Percentiles rank a stretch among this genome's conserved stretches.
phyloP scores from a whole-genome alignment of 2,113 vertebrate species.

The Lepus europaeus region DNA sequence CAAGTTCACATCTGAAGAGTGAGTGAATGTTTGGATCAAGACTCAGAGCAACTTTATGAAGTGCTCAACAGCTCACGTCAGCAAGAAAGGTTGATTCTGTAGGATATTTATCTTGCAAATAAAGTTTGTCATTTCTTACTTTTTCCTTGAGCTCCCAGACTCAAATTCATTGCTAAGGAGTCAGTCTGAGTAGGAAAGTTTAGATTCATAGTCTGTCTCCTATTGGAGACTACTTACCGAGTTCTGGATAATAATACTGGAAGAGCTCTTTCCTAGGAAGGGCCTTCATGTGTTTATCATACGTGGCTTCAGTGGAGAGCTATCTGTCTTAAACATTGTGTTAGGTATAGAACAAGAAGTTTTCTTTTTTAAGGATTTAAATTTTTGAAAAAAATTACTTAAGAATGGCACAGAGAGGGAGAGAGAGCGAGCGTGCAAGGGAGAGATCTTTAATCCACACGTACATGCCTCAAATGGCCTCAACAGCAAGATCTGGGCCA shows the following conservation, averaged over 20 bases:
- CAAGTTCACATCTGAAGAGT: background rate
- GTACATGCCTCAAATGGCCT: too few relatives aligned
- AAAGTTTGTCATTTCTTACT: background rate
- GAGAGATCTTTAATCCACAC: too few relatives aligned
- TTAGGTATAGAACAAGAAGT: background rate
- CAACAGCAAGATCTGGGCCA: too few relatives aligned
- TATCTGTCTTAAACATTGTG: background rate
- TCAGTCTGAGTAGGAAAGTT: background rate
- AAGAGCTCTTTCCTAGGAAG: background rate
- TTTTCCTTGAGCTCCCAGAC: conserved; percentile 27
- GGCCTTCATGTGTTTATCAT: background rate
- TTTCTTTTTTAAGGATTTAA: background rate
- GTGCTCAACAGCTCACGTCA: background rate
- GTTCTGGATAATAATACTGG: conserved; percentile 3
- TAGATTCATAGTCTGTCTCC: background rate
- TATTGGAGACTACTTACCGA: background rate
- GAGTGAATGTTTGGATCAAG: conserved; percentile 32
- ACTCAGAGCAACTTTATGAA: conserved; percentile 27
- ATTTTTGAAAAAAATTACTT: too few relatives aligned
- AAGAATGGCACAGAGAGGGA: too few relatives aligned
- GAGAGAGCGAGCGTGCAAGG: too few relatives aligned
- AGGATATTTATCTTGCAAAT: conserved; percentile 25
- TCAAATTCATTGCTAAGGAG: background rate
- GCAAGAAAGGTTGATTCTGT: background rate
- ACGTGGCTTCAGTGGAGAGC: background rate